A percentile compares a stretch with the other conserved stretches of the same genome.
These are phyloP conservation scores for Bimastos eiseni DNA, from an alignment of 2,888 invertebrate species.

Conservation along the genomic window DNA sequence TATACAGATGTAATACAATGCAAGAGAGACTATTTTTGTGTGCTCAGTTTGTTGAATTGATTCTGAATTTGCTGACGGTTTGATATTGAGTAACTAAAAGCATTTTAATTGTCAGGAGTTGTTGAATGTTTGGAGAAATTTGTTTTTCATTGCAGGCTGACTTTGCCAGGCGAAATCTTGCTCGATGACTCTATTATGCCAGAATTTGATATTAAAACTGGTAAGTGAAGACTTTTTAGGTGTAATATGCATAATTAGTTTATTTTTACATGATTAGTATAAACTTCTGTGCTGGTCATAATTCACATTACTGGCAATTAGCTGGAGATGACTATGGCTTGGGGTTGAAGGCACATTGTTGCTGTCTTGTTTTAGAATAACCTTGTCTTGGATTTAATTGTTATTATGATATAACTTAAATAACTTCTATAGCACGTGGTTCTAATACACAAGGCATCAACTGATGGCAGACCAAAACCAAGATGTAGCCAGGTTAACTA, in stretches of 20 bases:
- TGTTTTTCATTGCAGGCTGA: constrained; percentile 25
- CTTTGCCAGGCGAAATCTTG: background rate
- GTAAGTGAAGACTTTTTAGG: background rate
- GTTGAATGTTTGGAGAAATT: constrained; percentile 18
- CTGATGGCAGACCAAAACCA: too few relatives aligned
- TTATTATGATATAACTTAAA: too few relatives aligned
- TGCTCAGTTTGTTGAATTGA: constrained; percentile 25
- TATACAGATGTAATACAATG: too few relatives aligned
- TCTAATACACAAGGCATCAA: too few relatives aligned
- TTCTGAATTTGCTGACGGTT: background rate
- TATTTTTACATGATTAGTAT: background rate
- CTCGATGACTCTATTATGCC: background rate
- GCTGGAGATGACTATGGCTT: background rate
- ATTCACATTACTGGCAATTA: background rate
- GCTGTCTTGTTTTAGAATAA: too few relatives aligned
- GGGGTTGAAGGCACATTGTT: background rate
- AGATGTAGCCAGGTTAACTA: too few relatives aligned
- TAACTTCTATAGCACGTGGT: too few relatives aligned
- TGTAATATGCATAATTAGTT: background rate
- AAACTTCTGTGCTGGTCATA: background rate
- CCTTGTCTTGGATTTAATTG: too few relatives aligned
- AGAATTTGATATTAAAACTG: background rate
- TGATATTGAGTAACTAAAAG: background rate
- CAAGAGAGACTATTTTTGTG: background rate
- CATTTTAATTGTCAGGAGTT: background rate